phyloP scores from a whole-genome alignment of 2,113 vertebrate species.

The Camelus dromedarius region DNA sequence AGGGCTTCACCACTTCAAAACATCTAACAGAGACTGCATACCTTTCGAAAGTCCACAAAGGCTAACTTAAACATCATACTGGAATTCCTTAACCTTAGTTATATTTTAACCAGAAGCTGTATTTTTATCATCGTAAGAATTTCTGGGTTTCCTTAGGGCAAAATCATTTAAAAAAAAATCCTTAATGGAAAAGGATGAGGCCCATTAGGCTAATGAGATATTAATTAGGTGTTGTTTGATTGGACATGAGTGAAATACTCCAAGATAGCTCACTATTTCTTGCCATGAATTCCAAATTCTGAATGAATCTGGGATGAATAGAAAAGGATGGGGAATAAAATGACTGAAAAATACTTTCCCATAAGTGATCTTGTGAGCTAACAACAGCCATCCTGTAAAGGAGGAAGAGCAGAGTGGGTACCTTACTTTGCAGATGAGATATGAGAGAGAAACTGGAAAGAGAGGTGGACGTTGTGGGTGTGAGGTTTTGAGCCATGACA shows the following conservation, averaged over 20 bases:
- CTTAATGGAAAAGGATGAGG: background rate
- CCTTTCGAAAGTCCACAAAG: conserved; percentile 26
- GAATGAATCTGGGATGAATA: conserved; percentile 31
- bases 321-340: conserved; percentile 18
- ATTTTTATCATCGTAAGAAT: background rate
- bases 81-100: conserved; percentile 7
- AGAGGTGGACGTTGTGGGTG: background rate
- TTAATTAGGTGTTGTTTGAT: background rate
- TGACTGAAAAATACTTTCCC: background rate
- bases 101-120: conserved; percentile 23
- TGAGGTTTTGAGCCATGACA: background rate
- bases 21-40: background rate
- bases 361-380: background rate
- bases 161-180: conserved; percentile 36
- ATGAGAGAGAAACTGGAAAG: background rate
- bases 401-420: background rate
- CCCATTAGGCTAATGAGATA: background rate
- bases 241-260: background rate
- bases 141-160: conserved; percentile 39
- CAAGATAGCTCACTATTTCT: background rate
- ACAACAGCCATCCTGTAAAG: background rate
- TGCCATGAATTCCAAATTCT: conserved; percentile 45
- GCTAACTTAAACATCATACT: conserved; percentile 7
- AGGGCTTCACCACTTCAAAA: background rate
- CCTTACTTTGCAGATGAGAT: conserved; percentile 24